phyloP scores from a whole-genome alignment of 2,888 invertebrate genomes.

The Diabrotica balteata region DNA sequence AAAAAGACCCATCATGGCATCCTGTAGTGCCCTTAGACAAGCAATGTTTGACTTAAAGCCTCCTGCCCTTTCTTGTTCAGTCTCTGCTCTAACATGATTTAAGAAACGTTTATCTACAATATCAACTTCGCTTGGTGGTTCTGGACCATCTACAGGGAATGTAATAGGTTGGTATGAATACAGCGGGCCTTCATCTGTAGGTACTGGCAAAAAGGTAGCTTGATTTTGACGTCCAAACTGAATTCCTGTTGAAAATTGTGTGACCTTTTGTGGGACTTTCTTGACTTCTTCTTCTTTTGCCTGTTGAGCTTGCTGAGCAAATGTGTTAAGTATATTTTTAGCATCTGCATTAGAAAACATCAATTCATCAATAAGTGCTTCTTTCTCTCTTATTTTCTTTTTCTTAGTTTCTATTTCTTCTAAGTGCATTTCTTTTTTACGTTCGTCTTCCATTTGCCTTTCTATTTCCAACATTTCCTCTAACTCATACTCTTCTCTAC shows the following conservation, averaged over 20 bases:
- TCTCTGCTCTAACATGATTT: slow-evolving; percentile 76
- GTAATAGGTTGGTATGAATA: slow-evolving; percentile 72
- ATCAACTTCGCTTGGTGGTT: slow-evolving; percentile 70
- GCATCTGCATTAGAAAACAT: slow-evolving; percentile 94
- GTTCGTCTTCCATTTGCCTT: slow-evolving; percentile 76
- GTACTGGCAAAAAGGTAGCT: slow-evolving; percentile 72
- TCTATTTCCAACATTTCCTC: slow-evolving; percentile 86
- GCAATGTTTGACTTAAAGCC: slow-evolving; percentile 85
- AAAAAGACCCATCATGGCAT: slow-evolving; percentile 83
- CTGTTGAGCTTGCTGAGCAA: slow-evolving; percentile 72
- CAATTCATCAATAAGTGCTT: slow-evolving; percentile 92
- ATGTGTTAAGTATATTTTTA: slow-evolving; percentile 83
- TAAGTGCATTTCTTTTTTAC: slow-evolving; percentile 75
- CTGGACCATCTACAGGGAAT: slow-evolving; percentile 76
- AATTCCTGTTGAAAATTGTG: slow-evolving; percentile 87
- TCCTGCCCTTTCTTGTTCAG: slow-evolving; percentile 80
- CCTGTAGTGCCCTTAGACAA: slow-evolving; percentile 86
- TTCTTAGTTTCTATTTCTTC: slow-evolving; percentile 75
- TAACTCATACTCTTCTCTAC: slow-evolving; percentile 84
- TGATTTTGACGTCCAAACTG: slow-evolving; percentile 74
- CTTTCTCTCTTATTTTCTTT: slow-evolving; percentile 85
- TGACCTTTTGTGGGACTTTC: slow-evolving; percentile 61
- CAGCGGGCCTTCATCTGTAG: slow-evolving; percentile 78
- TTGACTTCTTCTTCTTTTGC: slow-evolving; percentile 66
- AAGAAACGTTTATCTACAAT: slow-evolving; percentile 75